Conservation (phyloP, 2,797 vertebrate species). For the Lepus oiostolus region DNA sequence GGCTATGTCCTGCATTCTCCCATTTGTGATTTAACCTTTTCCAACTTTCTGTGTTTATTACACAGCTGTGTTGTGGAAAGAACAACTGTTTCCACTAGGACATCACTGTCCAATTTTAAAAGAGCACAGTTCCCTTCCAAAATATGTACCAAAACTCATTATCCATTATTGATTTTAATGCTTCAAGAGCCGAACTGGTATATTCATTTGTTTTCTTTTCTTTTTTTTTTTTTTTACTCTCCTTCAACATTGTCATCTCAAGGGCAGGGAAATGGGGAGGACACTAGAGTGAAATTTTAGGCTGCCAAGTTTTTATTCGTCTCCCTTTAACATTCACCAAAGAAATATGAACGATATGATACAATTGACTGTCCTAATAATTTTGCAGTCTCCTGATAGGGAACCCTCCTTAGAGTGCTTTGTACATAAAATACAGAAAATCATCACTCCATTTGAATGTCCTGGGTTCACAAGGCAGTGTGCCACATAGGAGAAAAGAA, state of each 20-base stretch:
- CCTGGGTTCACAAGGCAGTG: not conserved
- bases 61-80: conserved; percentile 75
- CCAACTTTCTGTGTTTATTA: conserved; percentile 62
- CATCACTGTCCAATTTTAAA: conserved; percentile 78
- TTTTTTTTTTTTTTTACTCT: conserved; percentile 35
- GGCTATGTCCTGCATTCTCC: conserved; percentile 66
- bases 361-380: not conserved
- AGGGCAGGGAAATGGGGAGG: not conserved
- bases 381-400: conserved; percentile 32
- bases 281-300: conserved; percentile 48
- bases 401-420: not conserved
- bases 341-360: not conserved
- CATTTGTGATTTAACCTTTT: conserved; percentile 85
- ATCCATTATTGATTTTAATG: conserved; percentile 45
- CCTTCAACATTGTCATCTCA: conserved; percentile 40
- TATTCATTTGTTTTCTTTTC: conserved; percentile 49
- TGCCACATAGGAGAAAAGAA: conserved; percentile 17
- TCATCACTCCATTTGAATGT: conserved; percentile 7
- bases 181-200: conserved; percentile 17
- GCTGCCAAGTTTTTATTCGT: not conserved
- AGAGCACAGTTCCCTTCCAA: conserved; percentile 63
- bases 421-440: conserved; percentile 39
- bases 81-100: conserved; percentile 78
- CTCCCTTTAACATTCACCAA: conserved; percentile 27
- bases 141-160: conserved; percentile 58